Percentiles rank a stretch among this genome's conserved stretches.
Evolutionary conservation across 2,888 invertebrate genomes (phyloP).

Genomic region (Abrostola tripartita): DNA sequence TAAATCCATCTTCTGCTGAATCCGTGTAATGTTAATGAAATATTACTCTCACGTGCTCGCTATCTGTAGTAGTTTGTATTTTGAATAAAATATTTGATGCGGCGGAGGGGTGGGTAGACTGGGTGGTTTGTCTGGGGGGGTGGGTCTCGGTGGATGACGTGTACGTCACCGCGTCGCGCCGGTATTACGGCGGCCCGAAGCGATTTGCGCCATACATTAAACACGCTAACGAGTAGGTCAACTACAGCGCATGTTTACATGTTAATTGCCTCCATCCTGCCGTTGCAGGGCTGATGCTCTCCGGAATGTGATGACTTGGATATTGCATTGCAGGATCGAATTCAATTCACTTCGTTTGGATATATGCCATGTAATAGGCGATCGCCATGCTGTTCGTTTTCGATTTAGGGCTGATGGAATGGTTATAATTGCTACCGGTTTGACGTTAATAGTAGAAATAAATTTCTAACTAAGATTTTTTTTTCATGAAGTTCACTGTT

Average conservation of each 20-base stretch:
- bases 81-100: conserved; percentile 36
- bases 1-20: background rate
- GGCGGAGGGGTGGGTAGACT: background rate
- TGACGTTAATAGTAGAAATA: no score
- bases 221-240: conserved; percentile 35
- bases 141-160: conserved; percentile 6
- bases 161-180: background rate
- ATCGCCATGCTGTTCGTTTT: no score
- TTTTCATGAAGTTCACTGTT: no score
- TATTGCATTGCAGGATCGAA: no score
- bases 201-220: conserved; percentile 9
- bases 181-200: conserved; percentile 8
- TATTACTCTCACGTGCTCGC: conserved; percentile 7
- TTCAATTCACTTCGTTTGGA: no score
- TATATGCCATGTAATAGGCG: no score
- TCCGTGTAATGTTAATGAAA: conserved; percentile 9
- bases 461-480: no score
- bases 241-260: conserved; percentile 21
- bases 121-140: conserved; percentile 4
- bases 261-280: conserved; percentile 14
- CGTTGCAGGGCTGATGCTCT: conserved; percentile 3
- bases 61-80: conserved; percentile 21
- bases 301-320: background rate
- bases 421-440: no score
- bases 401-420: no score